Percentiles rank a stretch among this genome's conserved stretches.
Evolutionary conservation across 2,113 vertebrate genomes (phyloP).

Genomic region (Anas platyrhynchos): DNA sequence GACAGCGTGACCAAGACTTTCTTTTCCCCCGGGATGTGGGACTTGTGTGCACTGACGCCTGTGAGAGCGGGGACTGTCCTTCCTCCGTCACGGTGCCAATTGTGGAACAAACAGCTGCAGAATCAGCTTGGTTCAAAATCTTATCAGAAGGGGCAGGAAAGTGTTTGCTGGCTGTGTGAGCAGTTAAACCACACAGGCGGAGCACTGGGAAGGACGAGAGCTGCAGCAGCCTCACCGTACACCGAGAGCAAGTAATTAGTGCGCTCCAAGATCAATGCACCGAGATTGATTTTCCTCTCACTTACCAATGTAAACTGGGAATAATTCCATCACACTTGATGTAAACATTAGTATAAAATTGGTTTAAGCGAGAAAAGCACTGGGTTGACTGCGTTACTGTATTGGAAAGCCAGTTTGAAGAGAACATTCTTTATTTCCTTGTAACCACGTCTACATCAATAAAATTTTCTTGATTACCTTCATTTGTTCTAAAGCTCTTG

Average conservation of each 20-base stretch:
- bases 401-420: background rate
- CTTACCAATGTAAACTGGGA: background rate
- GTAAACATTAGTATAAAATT: slow-evolving; percentile 19
- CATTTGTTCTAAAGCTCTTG: background rate
- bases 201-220: background rate
- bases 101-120: background rate
- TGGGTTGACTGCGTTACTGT: background rate
- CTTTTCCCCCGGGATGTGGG: background rate
- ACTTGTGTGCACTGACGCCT: background rate
- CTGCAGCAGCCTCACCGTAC: background rate
- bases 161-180: background rate
- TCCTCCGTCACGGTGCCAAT: fast-evolving
- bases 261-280: background rate
- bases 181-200: background rate
- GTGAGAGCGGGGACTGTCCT: background rate
- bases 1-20: background rate
- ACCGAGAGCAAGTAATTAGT: background rate
- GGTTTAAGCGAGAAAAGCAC: background rate
- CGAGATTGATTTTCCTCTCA: slow-evolving; percentile 19
- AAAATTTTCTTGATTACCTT: background rate
- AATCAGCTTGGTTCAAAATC: background rate
- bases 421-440: background rate
- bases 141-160: background rate
- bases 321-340: slow-evolving; percentile 37
- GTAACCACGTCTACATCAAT: background rate